phyloP scores from a whole-genome alignment of 37 sponge, comb jelly and placozoan species.

The Spongilla lacustris region DNA sequence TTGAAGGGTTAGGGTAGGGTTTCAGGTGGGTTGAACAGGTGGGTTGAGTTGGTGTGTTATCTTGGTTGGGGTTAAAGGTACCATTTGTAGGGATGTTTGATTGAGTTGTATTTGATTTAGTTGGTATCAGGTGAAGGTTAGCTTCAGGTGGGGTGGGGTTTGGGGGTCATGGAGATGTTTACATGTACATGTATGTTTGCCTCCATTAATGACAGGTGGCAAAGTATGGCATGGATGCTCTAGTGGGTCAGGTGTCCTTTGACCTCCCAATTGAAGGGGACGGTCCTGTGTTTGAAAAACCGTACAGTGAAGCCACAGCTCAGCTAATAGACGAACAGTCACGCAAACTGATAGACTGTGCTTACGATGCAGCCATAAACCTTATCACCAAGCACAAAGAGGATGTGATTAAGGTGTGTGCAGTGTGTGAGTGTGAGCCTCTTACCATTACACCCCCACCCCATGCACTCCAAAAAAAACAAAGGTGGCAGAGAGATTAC shows the following conservation, averaged over 20 bases:
- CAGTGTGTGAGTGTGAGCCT: background rate
- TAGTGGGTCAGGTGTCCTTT: constrained; percentile 96
- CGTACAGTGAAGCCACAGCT: constrained; percentile 97
- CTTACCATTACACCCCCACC: background rate
- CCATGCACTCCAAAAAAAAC: no score
- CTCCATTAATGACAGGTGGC: constrained; percentile 56
- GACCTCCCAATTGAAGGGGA: constrained; percentile 85
- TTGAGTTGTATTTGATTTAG: no score
- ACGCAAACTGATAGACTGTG: constrained; percentile 60
- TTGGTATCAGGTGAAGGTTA: no score
- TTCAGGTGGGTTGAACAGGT: background rate
- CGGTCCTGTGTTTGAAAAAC: constrained; percentile 91
- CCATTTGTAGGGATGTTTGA: no score
- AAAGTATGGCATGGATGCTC: constrained; percentile 91
- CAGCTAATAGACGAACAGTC: constrained; percentile 89
- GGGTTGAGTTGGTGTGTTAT: background rate
- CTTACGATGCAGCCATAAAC: constrained; percentile 64
- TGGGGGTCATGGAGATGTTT: background rate
- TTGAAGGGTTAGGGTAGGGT: background rate
- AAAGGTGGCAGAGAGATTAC: constrained; percentile 89
- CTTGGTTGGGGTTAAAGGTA: background rate
- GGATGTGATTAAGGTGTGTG: constrained; percentile 63
- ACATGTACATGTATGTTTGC: background rate
- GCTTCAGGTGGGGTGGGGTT: no score
- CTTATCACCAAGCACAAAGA: constrained; percentile 78